These are phyloP conservation scores for Hemiprocne comata DNA, from an alignment of 2,113 vertebrate genomes.

Conservation along the genomic window DNA sequence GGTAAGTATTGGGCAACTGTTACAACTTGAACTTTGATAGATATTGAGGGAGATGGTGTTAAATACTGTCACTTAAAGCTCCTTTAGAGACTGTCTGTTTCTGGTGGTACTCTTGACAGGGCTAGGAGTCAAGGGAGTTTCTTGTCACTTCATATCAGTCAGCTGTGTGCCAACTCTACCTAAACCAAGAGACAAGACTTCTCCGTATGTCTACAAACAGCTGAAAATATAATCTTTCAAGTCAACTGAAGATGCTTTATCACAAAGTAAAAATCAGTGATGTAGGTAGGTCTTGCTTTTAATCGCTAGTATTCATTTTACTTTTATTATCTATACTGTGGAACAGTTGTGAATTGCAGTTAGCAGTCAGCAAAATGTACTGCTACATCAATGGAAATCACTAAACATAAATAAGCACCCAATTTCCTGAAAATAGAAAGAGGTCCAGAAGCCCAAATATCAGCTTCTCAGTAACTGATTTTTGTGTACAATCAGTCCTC, in stretches of 20 bases:
- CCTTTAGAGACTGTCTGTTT: neutral
- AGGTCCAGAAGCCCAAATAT: neutral
- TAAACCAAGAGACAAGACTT: neutral
- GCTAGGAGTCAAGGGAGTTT: neutral
- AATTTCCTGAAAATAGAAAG: neutral
- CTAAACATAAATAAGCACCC: neutral
- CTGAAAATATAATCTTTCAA: neutral
- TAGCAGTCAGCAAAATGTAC: neutral
- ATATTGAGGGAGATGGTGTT: neutral
- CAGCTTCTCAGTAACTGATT: neutral
- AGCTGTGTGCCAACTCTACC: too few species aligned
- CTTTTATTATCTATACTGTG: neutral
- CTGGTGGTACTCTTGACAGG: neutral
- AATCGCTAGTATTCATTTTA: neutral
- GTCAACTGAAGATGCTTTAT: neutral
- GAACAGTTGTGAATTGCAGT: neutral
- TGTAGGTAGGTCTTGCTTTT: neutral
- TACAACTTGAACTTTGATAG: neutral
- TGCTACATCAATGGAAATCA: neutral
- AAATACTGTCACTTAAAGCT: neutral
- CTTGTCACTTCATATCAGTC: neutral
- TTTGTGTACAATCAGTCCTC: neutral
- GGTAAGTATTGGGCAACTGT: neutral
- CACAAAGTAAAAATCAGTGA: neutral
- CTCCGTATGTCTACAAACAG: neutral